A percentile compares a stretch with the other conserved stretches of the same genome.
Evolutionary conservation across 1,140 invertebrate genomes (phyloP).

Genomic region (Cyrtorhinus lividipennis): DNA sequence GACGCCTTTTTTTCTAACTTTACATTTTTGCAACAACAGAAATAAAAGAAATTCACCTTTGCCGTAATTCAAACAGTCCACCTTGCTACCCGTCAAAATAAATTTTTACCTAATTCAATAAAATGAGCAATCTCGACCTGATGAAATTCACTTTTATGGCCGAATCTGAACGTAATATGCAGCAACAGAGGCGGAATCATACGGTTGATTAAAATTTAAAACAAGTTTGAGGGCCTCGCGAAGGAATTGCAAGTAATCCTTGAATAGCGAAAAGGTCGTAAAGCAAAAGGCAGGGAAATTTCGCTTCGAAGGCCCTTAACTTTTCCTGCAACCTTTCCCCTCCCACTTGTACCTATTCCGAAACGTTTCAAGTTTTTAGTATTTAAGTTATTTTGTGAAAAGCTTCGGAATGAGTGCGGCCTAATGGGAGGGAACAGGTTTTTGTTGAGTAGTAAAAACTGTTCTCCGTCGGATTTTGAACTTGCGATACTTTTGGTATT

Average conservation of each 20-base stretch:
- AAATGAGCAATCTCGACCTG: constrained; percentile 13
- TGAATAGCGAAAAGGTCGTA: constrained; percentile 9
- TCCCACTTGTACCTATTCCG: not conserved
- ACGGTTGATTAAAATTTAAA: constrained; percentile 17
- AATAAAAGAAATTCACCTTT: not conserved
- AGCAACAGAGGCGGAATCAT: constrained; percentile 12
- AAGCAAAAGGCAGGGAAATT: constrained; percentile 4
- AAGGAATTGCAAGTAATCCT: constrained; percentile 16
- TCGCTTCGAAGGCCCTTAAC: not conserved
- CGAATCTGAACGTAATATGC: constrained; percentile 9
- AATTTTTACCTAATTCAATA: constrained; percentile 11
- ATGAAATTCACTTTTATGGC: constrained; percentile 10
- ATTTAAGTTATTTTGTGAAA: constrained; percentile 5
- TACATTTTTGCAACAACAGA: not conserved
- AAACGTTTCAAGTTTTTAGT: constrained; percentile 1
- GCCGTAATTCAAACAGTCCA: not conserved
- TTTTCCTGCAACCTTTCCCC: not conserved
- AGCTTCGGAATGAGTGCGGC: not conserved
- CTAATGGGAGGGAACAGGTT: not conserved
- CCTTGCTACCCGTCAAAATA: constrained; percentile 1
- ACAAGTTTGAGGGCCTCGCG: constrained; percentile 10
- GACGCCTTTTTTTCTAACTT: not conserved
- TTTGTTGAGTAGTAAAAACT: not conserved
- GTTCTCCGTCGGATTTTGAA: not conserved
- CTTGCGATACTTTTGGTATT: no score